Conservation (phyloP, 2,113 vertebrate species). For the Aramus guarauna region DNA sequence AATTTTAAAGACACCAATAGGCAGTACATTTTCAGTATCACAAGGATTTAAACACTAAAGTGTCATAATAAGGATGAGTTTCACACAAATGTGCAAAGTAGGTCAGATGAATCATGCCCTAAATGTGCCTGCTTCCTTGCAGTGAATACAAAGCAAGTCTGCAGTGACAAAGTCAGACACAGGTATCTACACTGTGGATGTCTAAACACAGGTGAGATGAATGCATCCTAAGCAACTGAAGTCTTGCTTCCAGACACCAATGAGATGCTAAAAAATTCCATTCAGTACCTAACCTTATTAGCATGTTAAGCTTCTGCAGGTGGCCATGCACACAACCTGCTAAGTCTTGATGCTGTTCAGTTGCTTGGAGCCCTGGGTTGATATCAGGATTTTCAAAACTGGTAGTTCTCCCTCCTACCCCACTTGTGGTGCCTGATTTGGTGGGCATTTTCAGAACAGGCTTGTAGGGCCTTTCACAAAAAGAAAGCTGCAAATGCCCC, state of each 20-base stretch:
- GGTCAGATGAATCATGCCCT: constrained; percentile 8
- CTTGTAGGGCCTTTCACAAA: background rate
- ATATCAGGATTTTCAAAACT: background rate
- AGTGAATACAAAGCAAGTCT: background rate
- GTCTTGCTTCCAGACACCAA: background rate
- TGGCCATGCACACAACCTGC: background rate
- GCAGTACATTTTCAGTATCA: background rate
- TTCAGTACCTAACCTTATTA: background rate
- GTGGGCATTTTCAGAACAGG: background rate
- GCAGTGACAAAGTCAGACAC: background rate
- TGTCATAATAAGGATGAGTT: background rate
- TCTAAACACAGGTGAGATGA: background rate
- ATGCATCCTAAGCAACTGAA: background rate
- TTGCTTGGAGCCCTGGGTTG: background rate
- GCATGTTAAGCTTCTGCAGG: background rate
- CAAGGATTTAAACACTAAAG: background rate
- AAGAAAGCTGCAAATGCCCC: background rate
- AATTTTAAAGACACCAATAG: background rate
- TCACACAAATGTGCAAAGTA: background rate
- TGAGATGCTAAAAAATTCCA: background rate
- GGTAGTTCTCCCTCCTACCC: background rate
- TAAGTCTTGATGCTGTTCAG: background rate
- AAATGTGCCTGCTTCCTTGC: background rate
- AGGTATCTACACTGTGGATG: background rate
- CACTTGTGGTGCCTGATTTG: background rate